Evolutionary conservation across 2,797 vertebrate genomes (phyloP).

Genomic region (Neolamprologus multifasciatus): DNA sequence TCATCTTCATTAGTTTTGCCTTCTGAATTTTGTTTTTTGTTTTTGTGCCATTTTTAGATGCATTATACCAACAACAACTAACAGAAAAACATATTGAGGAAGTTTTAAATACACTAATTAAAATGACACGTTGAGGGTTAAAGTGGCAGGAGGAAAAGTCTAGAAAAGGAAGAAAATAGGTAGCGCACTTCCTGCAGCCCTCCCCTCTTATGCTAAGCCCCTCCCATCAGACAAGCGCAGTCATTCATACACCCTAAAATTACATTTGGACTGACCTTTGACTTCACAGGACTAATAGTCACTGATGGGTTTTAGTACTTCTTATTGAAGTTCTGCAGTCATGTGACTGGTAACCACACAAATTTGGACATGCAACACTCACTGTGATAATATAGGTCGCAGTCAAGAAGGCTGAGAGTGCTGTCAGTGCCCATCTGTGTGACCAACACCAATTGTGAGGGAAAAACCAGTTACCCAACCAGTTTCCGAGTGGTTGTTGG

Average conservation of each 20-base stretch:
- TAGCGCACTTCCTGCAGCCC: background rate
- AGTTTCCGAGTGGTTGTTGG: background rate
- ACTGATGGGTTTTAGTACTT: background rate
- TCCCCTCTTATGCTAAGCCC: background rate
- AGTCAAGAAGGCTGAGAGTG: accelerated
- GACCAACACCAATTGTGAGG: background rate
- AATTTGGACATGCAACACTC: background rate
- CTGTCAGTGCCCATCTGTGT: background rate
- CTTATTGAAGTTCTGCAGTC: background rate
- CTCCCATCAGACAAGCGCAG: background rate
- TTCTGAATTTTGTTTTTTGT: background rate
- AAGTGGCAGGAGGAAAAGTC: background rate
- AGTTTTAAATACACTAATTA: background rate
- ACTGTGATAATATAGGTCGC: background rate
- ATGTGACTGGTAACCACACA: background rate
- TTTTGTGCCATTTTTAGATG: background rate
- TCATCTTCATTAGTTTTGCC: background rate
- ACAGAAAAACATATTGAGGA: background rate
- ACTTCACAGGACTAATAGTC: background rate
- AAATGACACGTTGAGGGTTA: background rate
- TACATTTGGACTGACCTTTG: background rate
- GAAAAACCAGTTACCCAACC: background rate
- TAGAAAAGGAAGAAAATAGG: background rate
- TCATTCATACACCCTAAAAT: background rate
- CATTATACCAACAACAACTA: background rate